phyloP scores from a whole-genome alignment of 2,797 vertebrate species.

The Oreochromis mossambicus region DNA sequence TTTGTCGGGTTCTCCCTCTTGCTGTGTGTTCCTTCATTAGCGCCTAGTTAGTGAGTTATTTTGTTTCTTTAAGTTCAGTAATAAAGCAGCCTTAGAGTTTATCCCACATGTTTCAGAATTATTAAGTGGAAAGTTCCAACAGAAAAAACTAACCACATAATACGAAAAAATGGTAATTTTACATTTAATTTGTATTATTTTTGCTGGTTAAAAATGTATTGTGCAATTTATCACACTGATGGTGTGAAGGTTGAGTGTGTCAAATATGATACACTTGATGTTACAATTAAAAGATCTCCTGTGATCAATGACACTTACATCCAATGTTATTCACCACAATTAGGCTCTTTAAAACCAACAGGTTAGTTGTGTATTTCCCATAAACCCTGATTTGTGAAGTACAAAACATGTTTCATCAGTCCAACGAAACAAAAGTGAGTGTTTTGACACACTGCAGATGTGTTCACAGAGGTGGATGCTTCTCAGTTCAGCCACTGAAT shows the following conservation, averaged over 20 bases:
- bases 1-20: neutral
- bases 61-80: neutral
- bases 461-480: neutral
- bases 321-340: neutral
- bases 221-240: fast-evolving
- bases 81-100: neutral
- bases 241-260: neutral
- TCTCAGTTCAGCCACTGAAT: neutral
- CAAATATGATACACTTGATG: neutral
- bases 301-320: neutral
- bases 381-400: fast-evolving
- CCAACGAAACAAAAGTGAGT: neutral
- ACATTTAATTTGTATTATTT: neutral
- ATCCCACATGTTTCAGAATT: neutral
- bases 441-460: neutral
- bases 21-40: neutral
- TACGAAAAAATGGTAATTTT: fast-evolving
- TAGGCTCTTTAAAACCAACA: neutral
- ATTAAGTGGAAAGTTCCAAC: fast-evolving
- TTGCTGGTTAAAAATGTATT: neutral
- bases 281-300: neutral
- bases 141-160: neutral
- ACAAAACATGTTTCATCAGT: neutral
- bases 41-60: neutral
- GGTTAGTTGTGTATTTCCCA: neutral